phyloP scores from a whole-genome alignment of 2,888 invertebrate species.

The Dryomyza anilis region DNA sequence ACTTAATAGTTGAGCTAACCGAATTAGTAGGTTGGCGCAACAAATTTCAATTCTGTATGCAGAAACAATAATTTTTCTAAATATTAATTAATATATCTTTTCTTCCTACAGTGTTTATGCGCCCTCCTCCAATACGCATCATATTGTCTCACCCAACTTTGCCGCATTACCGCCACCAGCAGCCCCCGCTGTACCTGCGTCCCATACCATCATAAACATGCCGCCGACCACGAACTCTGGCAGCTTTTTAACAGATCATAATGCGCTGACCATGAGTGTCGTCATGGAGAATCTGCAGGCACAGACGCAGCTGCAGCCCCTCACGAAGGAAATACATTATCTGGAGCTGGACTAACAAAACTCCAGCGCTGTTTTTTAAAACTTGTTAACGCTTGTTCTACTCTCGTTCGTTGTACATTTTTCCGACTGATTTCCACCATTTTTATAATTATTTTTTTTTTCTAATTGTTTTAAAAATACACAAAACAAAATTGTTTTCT shows the following conservation, averaged over 20 bases:
- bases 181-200: constrained; percentile 3
- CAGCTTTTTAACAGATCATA: constrained; percentile 38
- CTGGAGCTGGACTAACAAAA: constrained; percentile 47
- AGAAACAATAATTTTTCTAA: constrained; percentile 4
- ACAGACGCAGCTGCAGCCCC: constrained; percentile 33
- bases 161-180: not conserved
- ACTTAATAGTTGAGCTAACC: no score
- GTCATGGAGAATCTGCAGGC: constrained; percentile 40
- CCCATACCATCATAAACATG: constrained; percentile 12
- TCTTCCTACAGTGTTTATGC: constrained; percentile 37
- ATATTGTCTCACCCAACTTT: no score
- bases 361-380: no score
- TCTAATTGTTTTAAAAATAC: no score
- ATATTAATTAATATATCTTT: not conserved
- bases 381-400: not conserved
- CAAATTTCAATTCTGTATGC: no score
- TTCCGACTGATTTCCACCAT: no score
- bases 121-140: constrained; percentile 27
- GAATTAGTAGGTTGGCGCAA: no score
- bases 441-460: no score
- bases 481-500: no score
- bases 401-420: not conserved
- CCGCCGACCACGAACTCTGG: constrained; percentile 21
- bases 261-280: constrained; percentile 33
- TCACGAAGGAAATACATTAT: constrained; percentile 45